phyloP scores from a whole-genome alignment of 2,113 vertebrate species.

The Anoplopoma fimbria region DNA sequence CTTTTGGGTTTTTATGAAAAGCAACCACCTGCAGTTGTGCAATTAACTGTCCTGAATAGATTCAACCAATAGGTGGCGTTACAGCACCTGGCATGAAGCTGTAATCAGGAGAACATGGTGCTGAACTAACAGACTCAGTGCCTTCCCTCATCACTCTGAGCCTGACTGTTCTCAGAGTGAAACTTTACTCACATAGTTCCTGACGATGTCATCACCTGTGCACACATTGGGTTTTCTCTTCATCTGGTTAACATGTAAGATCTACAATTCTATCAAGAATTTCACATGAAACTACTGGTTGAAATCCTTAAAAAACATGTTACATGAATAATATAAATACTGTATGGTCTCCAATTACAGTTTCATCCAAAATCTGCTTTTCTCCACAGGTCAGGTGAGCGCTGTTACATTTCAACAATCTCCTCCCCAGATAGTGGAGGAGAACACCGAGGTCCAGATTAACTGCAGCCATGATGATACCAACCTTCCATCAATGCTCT shows the following conservation, averaged over 20 bases:
- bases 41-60: not conserved
- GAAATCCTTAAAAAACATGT: rapidly evolving
- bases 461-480: constrained; percentile 64
- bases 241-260: constrained; percentile 57
- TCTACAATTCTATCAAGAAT: not conserved
- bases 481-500: not conserved
- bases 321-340: not conserved
- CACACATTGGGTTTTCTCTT: constrained; percentile 30
- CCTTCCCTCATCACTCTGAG: not conserved
- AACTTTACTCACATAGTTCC: not conserved
- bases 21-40: not conserved
- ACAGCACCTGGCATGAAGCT: constrained; percentile 29
- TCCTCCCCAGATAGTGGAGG: constrained; percentile 18
- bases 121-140: not conserved
- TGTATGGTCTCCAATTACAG: rapidly evolving
- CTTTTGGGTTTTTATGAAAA: not conserved
- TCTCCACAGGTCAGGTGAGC: constrained; percentile 36
- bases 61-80: constrained; percentile 58
- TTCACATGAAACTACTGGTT: not conserved
- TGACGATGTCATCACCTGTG: constrained; percentile 37
- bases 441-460: constrained; percentile 16
- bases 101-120: not conserved
- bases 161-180: not conserved
- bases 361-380: not conserved
- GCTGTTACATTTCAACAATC: constrained; percentile 55